Conservation (phyloP, 2,888 invertebrate genomes). For the Andrena bucephala region DNA sequence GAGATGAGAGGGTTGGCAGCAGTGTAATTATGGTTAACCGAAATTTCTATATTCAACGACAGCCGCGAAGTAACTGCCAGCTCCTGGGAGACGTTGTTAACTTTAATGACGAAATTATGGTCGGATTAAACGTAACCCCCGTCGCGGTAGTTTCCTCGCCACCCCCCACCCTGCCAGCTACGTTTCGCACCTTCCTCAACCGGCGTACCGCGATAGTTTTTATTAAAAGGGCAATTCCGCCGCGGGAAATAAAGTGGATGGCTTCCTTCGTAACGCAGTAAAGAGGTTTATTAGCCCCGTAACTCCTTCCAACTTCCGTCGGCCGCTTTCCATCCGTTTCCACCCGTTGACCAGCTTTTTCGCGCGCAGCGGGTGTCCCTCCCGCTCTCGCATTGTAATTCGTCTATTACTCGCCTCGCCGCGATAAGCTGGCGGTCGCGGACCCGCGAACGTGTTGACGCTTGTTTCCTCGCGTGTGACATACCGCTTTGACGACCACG, state of each 20-base stretch:
- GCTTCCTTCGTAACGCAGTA: slow-evolving; percentile 55
- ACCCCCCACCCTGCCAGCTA: slow-evolving; percentile 2
- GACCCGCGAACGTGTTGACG: slow-evolving; percentile 34
- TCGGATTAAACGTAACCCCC: slow-evolving; percentile 50
- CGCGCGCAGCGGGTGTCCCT: slow-evolving; percentile 5
- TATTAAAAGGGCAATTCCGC: slow-evolving; percentile 61
- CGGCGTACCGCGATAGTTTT: slow-evolving; percentile 50
- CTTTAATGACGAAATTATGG: slow-evolving; percentile 66
- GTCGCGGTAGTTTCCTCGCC: not conserved
- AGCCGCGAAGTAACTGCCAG: slow-evolving; percentile 34
- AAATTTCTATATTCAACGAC: slow-evolving; percentile 66
- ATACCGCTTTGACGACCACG: not conserved
- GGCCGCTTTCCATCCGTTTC: slow-evolving; percentile 5
- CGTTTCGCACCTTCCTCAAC: slow-evolving; percentile 39
- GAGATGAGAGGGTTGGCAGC: slow-evolving; percentile 8
- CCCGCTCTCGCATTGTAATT: slow-evolving; percentile 37
- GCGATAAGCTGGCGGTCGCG: slow-evolving; percentile 30
- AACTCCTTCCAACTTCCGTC: slow-evolving; percentile 44
- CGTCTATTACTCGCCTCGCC: slow-evolving; percentile 38
- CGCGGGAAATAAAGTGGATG: slow-evolving; percentile 61
- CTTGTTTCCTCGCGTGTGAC: not conserved
- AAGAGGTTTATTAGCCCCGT: slow-evolving; percentile 66
- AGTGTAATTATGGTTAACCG: slow-evolving; percentile 62
- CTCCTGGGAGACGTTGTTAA: slow-evolving; percentile 55
- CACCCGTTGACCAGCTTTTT: not conserved